Evolutionary conservation across 2,113 vertebrate genomes (phyloP).

Genomic region (Azemiops feae): DNA sequence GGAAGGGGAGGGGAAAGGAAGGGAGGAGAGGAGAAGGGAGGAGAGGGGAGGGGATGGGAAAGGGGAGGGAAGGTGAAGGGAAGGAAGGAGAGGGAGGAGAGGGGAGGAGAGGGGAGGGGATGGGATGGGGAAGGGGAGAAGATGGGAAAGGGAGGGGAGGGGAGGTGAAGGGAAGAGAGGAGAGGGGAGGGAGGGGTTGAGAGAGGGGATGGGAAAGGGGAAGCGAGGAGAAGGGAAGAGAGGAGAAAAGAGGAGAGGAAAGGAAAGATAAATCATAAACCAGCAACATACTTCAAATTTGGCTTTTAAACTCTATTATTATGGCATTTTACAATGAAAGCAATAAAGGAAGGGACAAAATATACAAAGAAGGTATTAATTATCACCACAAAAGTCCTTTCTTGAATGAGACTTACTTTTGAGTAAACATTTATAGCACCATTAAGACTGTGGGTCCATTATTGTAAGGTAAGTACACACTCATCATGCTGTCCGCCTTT

Average conservation of each 20-base stretch:
- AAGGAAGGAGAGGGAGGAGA: too few relatives aligned
- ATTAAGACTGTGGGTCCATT: too few relatives aligned
- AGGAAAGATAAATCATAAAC: background rate
- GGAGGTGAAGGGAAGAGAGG: background rate
- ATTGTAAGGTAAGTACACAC: background rate
- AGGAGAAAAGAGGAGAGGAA: background rate
- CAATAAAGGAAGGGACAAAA: background rate
- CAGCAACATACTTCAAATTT: background rate
- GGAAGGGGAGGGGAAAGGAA: accelerated
- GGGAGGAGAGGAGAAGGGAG: too few relatives aligned
- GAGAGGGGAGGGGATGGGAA: too few relatives aligned
- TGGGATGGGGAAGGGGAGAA: too few relatives aligned
- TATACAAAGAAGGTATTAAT: background rate
- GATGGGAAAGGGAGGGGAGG: too few relatives aligned
- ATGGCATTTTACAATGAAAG: background rate
- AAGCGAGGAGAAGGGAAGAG: too few relatives aligned
- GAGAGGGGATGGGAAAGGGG: too few relatives aligned
- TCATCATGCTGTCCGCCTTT: background rate
- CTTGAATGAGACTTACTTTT: background rate
- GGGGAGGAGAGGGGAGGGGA: too few relatives aligned
- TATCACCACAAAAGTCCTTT: background rate
- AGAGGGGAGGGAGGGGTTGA: background rate
- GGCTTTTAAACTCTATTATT: background rate
- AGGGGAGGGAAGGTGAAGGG: too few relatives aligned
- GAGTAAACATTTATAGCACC: background rate